These are phyloP conservation scores for Drosophila sturtevanti DNA, from an alignment of 1,140 invertebrate species.

Conservation along the genomic window DNA sequence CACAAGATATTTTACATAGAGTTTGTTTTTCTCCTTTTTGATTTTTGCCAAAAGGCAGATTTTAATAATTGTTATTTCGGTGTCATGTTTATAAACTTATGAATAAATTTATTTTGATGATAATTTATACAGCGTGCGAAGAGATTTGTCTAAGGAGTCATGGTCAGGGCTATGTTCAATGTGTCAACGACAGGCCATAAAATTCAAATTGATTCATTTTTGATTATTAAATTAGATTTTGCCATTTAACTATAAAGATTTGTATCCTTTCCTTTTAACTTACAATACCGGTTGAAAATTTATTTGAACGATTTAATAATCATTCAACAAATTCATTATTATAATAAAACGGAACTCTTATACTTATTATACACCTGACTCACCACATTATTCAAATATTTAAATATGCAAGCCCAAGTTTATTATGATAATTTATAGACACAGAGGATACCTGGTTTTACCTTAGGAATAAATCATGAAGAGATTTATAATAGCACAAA, in stretches of 20 bases:
- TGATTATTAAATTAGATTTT: background rate
- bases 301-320: background rate
- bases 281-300: too few species aligned
- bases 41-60: constrained; percentile 36
- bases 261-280: background rate
- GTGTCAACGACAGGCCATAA: constrained; percentile 35
- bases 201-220: constrained; percentile 2
- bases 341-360: too few species aligned
- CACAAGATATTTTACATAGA: constrained; percentile 36
- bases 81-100: constrained; percentile 59
- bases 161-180: constrained; percentile 58
- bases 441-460: too few species aligned
- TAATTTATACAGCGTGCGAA: constrained; percentile 38
- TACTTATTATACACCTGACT: too few species aligned
- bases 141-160: constrained; percentile 44
- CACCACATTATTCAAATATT: too few species aligned
- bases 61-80: constrained; percentile 54
- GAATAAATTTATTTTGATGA: constrained; percentile 35
- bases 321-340: too few species aligned
- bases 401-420: too few species aligned
- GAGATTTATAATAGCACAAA: too few species aligned
- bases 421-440: too few species aligned
- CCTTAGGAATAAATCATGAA: too few species aligned
- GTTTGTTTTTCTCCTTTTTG: constrained; percentile 9
- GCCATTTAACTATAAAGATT: background rate